Evolutionary conservation across 1,140 invertebrate genomes (phyloP), one percentile per base, ranked within the genome.

Genomic region (Papilio xuthus): DNA sequence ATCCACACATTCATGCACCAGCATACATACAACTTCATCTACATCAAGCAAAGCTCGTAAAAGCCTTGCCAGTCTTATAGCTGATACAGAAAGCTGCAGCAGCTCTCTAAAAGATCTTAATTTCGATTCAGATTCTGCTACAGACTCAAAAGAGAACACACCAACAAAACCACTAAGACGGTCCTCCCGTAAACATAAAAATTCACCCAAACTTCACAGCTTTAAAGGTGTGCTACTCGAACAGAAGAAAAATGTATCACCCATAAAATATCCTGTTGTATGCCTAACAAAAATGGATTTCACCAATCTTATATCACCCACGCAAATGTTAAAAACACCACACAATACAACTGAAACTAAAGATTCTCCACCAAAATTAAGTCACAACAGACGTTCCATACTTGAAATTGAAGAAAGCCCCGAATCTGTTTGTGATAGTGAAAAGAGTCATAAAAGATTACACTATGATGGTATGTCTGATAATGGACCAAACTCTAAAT

Each of bases 311-410:
- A 83, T 92, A 56, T 94, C 94, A 0, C 94, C 94, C 2, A 91
- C 93, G 1, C 88, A 93, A 74, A 94, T 93, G 84, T 80, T 93
- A 20, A 95, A 95, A 84, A 95, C 95, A 4, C 95, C 95, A 15
- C 92, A 95, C 42, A 94, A 94, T 78, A 93, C 87, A 0, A 86
- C 86, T 10, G 90, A 91, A 37, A 81, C 67, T 15, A 87, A 86
- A 20, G 80, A 78, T 44, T 91, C 89, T 12, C 92, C 92, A 7
- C 91, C 91, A 0, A 93, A 91, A 79, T n/a, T 94, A 28, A 77
- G 83, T 26, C 90, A 91, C 77, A 90, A 86, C 42, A 85, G 92
- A 37, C 80, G 90, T 20, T 86, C 89, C 1, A 82, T 86, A 4
- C 73, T 92, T 1, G 90, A 92, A 78, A 89, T 93, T 20, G 84